Base-by-base conservation (phyloP, 1,140 invertebrate genomes). In the Drosophila miranda region DNA sequence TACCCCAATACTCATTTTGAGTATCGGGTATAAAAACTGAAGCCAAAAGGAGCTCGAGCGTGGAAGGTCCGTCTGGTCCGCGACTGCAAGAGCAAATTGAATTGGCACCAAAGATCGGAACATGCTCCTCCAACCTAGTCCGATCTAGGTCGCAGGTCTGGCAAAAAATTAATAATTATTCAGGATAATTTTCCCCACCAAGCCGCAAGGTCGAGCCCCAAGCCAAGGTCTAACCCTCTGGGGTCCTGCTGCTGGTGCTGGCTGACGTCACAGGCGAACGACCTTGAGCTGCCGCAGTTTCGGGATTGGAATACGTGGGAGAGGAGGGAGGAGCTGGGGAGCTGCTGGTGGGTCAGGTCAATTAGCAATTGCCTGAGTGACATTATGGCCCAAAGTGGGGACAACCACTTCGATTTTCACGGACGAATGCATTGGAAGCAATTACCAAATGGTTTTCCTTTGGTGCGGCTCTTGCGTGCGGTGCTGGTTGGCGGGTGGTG, bases 351-450 rank as follows among this genome's bases (percentile, higher is more conserved):
- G 16, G 45, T 7, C 16, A 11, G 30, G 14, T 55, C 75, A 79
- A 84, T 83, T 75, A 72, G 67, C 72, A 75, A 68, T 73, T 79
- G 76, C 48, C 56, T 68, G 56, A 71, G 76, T 86, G 81, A 84
- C 80, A 84, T 86, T 80, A 86, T 59, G 64, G 66, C 53, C 50
- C 51, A 58, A 51, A 28, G 46, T 23, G 46, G 14, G 48, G 34
- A 16, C 45, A 53, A 46, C 67, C 38, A 52, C 62, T 21, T 61
- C 23, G 55, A 44, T 71, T 72, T 72, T 72, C 50, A 72, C 58
- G 60, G 28, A 30, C 51, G 46, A 72, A 11, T 72, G 68, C 69
- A 62, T 43, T 19, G 11, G 38, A 16, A 34, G 68, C 66, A 72
- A 72, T 72, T 72, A 69, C 63, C 48, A 67, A 67, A 67, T 66